Evolutionary conservation across 2,113 vertebrate species (phyloP).

Genomic region (Platichthys stellatus): DNA sequence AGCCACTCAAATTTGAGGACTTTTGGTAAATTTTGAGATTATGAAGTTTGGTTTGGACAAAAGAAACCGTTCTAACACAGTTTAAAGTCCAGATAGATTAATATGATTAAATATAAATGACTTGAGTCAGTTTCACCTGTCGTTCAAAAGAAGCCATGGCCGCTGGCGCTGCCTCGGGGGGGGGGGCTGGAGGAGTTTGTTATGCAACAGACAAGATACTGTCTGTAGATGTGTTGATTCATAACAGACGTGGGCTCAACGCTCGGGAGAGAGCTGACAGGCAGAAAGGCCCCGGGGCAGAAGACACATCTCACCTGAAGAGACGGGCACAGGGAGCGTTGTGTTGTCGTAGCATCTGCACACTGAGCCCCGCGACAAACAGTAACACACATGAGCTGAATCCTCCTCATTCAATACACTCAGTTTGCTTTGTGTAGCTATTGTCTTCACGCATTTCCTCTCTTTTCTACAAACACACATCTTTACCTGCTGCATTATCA

Average conservation of each 20-base stretch:
- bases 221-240: not conserved
- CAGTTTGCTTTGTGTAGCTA: not conserved
- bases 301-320: not conserved
- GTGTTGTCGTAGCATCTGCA: not conserved
- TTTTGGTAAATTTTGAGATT: too few relatives aligned
- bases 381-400: not conserved
- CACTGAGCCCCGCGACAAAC: not conserved
- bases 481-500: not conserved
- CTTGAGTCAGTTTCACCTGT: too few relatives aligned
- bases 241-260: not conserved
- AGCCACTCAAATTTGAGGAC: too few relatives aligned
- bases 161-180: not conserved
- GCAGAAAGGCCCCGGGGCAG: not conserved
- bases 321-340: conserved; percentile 2
- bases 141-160: not conserved
- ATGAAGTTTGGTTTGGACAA: too few relatives aligned
- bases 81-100: too few relatives aligned
- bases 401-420: conserved; percentile 11
- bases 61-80: too few relatives aligned
- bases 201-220: not conserved
- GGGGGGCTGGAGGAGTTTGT: not conserved
- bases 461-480: not conserved
- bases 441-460: conserved; percentile 36
- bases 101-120: too few relatives aligned
- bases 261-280: conserved; percentile 10